A percentile compares a stretch with the other conserved stretches of the same genome.
Conservation (phyloP, 2,113 vertebrate genomes). For the Bos indicus region DNA sequence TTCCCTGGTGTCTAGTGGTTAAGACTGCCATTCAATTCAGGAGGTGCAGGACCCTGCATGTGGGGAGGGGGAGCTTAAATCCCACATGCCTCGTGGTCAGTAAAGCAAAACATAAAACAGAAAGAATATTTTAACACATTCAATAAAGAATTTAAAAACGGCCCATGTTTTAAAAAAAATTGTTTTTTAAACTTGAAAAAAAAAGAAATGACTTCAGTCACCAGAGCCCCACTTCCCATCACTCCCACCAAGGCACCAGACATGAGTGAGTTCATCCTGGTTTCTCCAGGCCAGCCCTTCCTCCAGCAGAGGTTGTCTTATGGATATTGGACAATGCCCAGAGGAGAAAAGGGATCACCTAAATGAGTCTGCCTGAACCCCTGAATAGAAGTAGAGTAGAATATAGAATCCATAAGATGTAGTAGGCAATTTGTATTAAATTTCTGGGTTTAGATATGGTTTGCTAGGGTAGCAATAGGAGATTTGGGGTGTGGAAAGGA, state of each 20-base stretch:
- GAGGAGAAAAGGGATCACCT: neutral
- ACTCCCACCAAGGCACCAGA: neutral
- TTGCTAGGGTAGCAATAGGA: neutral
- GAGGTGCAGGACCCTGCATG: neutral
- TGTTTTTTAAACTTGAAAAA: neutral
- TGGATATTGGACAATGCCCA: neutral
- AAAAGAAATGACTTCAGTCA: neutral
- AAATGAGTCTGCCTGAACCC: neutral
- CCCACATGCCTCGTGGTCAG: neutral
- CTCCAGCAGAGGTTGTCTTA: neutral
- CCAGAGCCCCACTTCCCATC: neutral
- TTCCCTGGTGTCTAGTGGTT: neutral
- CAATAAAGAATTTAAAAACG: neutral
- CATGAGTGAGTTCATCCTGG: neutral
- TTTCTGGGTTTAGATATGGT: neutral
- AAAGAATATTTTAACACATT: neutral
- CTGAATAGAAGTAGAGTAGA: neutral
- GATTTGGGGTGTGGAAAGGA: neutral
- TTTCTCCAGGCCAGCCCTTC: neutral
- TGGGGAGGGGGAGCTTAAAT: neutral
- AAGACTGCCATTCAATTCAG: neutral
- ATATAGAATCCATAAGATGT: neutral
- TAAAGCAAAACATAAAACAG: neutral
- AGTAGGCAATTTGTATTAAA: too few species aligned
- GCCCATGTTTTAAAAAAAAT: neutral